Evolutionary conservation across 2,797 vertebrate genomes (phyloP).

Genomic region (Falco berigora): DNA sequence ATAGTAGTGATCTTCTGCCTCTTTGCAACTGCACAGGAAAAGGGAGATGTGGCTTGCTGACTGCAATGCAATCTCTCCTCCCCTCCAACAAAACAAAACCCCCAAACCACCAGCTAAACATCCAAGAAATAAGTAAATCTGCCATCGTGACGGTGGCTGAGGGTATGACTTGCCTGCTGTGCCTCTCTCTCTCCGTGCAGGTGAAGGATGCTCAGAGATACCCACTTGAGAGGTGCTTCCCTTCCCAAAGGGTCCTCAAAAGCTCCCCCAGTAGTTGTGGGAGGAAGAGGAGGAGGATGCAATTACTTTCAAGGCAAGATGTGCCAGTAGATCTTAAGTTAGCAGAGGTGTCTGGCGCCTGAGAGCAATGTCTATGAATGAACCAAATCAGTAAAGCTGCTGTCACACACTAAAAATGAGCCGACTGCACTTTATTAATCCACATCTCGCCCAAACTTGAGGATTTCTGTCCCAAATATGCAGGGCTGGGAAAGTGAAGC

Average conservation of each 20-base stretch:
- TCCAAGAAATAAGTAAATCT: neutral
- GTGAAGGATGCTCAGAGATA: neutral
- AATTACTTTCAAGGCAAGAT: neutral
- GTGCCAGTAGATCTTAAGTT: neutral
- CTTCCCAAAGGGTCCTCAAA: neutral
- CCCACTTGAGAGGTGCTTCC: neutral
- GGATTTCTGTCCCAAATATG: neutral
- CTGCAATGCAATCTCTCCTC: rapidly evolving
- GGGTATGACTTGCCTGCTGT: neutral
- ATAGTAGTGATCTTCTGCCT: neutral
- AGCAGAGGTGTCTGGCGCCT: neutral
- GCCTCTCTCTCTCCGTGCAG: neutral
- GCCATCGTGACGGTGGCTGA: no score
- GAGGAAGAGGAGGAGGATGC: neutral
- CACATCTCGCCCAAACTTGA: neutral
- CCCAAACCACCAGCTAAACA: neutral
- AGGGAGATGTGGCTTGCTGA: neutral
- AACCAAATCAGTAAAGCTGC: neutral
- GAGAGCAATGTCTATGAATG: neutral
- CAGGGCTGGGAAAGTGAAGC: neutral
- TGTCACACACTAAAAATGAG: neutral
- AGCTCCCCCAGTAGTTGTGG: neutral
- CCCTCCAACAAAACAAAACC: neutral
- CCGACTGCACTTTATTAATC: rapidly evolving
- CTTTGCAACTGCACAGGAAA: neutral